Conservation (phyloP, 2,888 invertebrate species). For the Peribatodes rhomboidaria region DNA sequence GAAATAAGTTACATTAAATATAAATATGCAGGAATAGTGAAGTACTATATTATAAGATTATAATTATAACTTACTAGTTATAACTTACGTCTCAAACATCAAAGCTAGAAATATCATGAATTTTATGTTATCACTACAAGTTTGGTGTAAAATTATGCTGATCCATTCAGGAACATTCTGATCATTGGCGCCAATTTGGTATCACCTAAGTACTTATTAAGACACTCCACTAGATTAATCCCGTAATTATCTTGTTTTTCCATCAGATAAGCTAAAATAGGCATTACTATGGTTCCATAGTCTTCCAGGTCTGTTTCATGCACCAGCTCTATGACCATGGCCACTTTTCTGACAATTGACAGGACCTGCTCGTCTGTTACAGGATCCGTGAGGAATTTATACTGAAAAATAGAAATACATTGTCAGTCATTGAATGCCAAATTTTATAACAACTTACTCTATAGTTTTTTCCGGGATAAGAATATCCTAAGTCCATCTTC, state of each 20-base stretch:
- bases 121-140: neutral
- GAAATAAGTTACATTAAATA: no score
- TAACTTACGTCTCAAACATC: neutral
- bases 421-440: no score
- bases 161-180: slow-evolving; percentile 46
- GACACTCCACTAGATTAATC: slow-evolving; percentile 50
- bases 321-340: slow-evolving; percentile 55
- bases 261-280: slow-evolving; percentile 68
- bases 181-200: slow-evolving; percentile 32
- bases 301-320: slow-evolving; percentile 60
- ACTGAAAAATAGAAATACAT: slow-evolving; percentile 63
- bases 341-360: slow-evolving; percentile 58
- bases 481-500: no score
- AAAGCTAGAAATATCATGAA: no score
- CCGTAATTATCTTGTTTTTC: slow-evolving; percentile 61
- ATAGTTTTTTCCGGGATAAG: no score
- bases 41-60: no score
- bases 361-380: slow-evolving; percentile 62
- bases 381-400: slow-evolving; percentile 69
- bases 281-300: slow-evolving; percentile 59
- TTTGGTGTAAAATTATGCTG: slow-evolving; percentile 19
- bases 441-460: no score
- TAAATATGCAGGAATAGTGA: no score
- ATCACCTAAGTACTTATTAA: slow-evolving; percentile 29
- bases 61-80: no score